Evolutionary conservation across 1,140 invertebrate species (phyloP), one percentile per base, ranked within the genome.

Genomic region (Laupala kohalensis): DNA sequence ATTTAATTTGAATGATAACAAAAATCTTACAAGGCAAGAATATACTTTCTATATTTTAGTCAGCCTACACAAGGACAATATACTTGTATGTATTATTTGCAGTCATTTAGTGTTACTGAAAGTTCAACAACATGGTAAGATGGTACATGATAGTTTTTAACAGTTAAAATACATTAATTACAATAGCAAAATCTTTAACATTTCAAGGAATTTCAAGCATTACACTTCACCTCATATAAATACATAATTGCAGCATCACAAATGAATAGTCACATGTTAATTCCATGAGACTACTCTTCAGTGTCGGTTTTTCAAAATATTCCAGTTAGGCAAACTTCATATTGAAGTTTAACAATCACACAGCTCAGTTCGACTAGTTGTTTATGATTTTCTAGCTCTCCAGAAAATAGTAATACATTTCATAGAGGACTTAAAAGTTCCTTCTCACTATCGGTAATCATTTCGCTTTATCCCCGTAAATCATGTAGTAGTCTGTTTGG

Each of bases 401-500:
- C n/a, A n/a, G 37, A 53, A 53, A 53, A 19, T 53, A 13, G n/a
- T 19, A 53, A 53, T 19, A 53, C 37, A 53, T 13, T 53, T 53
- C 37, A 53, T 19, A 53, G 9, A 19, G 9, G 37, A 53, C 37
- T 19, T n/a, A 53, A 9, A 53, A 9, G 37, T 53, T 53, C 37
- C 37, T 13, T 53, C 19, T 9, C 37, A 53, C 37, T 53, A 53
- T 19, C 37, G 37, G 19, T 53, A 53, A 53, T 53, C 37, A 53
- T 53, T 53, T 19, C 37, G 37, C 4, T 53, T 53, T 19, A 53
- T 19, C 37, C 37, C 37, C 67, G 29, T 68, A n/a, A 23, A 72
- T 72, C 71, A 72, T 29, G 72, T 53, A 24, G 73, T 65, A 29
- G 71, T 75, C 63, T 80, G 74, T 77, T 89, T 89, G n/a, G 86